These are phyloP conservation scores for Leucoma salicis DNA, from an alignment of 2,888 invertebrate species.

Conservation along the genomic window DNA sequence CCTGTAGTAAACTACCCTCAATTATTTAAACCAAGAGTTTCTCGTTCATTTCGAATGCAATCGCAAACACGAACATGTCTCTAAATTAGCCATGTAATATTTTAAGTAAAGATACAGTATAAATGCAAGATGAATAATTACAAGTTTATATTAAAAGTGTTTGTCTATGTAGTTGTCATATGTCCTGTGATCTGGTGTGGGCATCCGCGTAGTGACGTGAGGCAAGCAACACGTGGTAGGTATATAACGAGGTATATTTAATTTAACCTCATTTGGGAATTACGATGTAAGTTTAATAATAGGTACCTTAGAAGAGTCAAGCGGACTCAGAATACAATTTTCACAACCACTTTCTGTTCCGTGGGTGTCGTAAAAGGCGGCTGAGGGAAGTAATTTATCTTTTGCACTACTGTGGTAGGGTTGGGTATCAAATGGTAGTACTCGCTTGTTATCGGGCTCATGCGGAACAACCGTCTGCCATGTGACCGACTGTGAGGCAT, in stretches of 20 bases:
- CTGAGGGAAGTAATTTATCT: too few relatives aligned
- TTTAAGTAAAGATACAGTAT: background rate
- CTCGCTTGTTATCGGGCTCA: too few relatives aligned
- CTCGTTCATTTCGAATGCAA: background rate
- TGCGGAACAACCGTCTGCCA: too few relatives aligned
- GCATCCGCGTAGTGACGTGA: constrained; percentile 11
- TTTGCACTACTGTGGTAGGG: too few relatives aligned
- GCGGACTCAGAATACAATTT: too few relatives aligned
- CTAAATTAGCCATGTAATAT: background rate
- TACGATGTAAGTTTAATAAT: constrained; percentile 16
- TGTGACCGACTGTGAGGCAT: too few relatives aligned
- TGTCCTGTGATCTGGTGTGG: constrained; percentile 37
- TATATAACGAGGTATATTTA: too few relatives aligned
- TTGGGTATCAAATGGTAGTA: too few relatives aligned
- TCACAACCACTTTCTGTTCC: too few relatives aligned
- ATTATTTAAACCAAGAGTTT: background rate
- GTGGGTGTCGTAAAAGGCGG: too few relatives aligned
- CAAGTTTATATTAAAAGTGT: constrained; percentile 28
- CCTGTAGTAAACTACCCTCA: constrained; percentile 4
- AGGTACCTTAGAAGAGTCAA: too few relatives aligned
- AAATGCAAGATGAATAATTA: constrained; percentile 11
- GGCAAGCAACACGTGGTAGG: constrained; percentile 6
- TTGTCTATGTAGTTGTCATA: constrained; percentile 45
- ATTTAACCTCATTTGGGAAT: too few relatives aligned
- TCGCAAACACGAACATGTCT: background rate